Evolutionary conservation across 2,113 vertebrate species (phyloP).

Genomic region (Sylvicapra grimmia): DNA sequence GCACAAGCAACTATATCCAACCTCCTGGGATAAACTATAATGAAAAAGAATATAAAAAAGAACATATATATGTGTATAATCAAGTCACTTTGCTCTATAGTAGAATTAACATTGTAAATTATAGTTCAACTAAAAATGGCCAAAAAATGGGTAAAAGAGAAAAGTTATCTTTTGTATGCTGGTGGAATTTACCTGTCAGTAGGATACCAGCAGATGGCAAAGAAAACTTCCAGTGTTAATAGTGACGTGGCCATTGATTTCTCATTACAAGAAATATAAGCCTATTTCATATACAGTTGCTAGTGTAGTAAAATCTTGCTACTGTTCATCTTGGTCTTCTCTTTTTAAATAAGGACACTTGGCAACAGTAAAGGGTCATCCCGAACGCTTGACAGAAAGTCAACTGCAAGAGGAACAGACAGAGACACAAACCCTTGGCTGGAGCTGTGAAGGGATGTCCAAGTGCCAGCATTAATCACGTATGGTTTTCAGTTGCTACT

Average conservation of each 20-base stretch:
- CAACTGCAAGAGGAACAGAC: background rate
- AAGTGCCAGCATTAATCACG: background rate
- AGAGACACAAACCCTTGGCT: background rate
- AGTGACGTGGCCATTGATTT: background rate
- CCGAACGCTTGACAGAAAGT: background rate
- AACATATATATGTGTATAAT: background rate
- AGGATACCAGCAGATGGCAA: background rate
- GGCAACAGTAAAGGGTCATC: background rate
- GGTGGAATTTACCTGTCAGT: background rate
- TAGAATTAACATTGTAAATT: background rate
- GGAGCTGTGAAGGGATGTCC: background rate
- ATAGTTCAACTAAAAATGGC: background rate
- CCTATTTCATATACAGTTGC: background rate
- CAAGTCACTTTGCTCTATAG: background rate
- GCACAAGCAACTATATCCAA: background rate
- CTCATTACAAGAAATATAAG: background rate
- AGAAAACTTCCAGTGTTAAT: background rate
- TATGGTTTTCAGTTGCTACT: background rate
- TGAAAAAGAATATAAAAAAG: background rate
- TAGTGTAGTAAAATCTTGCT: background rate
- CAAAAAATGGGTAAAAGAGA: background rate
- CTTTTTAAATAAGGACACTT: background rate
- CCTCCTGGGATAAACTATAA: background rate
- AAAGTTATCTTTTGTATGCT: background rate
- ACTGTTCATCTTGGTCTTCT: background rate